Conservation (phyloP, 1,140 invertebrate genomes). For the Habropoda laboriosa region DNA sequence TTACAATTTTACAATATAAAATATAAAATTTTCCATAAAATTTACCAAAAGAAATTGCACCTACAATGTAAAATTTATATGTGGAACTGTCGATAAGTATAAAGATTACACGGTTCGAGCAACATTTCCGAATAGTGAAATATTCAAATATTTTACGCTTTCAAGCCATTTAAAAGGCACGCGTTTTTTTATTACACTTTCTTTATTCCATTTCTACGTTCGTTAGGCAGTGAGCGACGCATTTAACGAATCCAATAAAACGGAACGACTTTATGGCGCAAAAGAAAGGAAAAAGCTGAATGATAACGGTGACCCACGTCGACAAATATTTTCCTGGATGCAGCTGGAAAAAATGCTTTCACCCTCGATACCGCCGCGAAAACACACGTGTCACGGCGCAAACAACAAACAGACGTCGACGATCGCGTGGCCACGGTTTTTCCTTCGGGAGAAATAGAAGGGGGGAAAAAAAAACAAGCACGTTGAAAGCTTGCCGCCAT, state of each 20-base stretch:
- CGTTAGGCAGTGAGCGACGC: background rate
- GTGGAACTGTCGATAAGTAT: too few species aligned
- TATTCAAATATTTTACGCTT: too few species aligned
- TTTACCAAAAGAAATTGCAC: too few species aligned
- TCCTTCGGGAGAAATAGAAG: background rate
- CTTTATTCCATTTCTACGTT: background rate
- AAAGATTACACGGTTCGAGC: too few species aligned
- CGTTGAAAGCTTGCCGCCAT: too few species aligned
- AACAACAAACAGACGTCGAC: background rate
- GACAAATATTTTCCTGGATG: constrained; percentile 29
- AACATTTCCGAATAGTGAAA: too few species aligned
- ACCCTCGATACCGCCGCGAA: constrained; percentile 5
- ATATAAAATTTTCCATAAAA: too few species aligned
- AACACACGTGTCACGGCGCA: background rate
- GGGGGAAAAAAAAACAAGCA: too few species aligned
- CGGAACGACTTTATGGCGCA: background rate
- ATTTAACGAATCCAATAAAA: background rate
- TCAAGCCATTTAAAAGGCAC: background rate
- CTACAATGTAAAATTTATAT: too few species aligned
- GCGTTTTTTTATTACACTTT: background rate
- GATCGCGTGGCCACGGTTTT: background rate
- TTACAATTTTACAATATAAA: too few species aligned
- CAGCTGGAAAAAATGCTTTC: constrained; percentile 12
- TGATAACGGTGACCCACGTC: constrained; percentile 6
- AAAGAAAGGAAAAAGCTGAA: background rate